phyloP scores from a whole-genome alignment of 2,797 vertebrate species.

The Carcharodon carcharias region DNA sequence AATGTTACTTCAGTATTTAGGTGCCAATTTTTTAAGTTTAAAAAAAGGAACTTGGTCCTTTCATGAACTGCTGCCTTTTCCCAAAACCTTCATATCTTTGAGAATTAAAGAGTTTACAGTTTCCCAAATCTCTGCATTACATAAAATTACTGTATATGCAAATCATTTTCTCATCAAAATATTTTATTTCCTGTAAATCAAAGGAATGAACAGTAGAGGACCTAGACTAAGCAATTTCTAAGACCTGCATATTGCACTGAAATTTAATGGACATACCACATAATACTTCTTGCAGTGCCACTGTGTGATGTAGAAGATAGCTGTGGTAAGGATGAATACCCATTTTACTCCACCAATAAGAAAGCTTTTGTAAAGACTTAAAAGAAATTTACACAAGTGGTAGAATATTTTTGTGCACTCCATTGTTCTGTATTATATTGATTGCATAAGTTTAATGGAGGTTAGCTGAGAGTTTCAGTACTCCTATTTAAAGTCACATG shows the following conservation, averaged over 20 bases:
- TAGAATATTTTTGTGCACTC: neutral
- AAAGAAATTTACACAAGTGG: neutral
- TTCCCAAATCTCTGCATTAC: neutral
- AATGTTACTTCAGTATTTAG: neutral
- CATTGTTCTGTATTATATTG: neutral
- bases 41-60: neutral
- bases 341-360: neutral
- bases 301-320: neutral
- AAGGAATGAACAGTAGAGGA: neutral
- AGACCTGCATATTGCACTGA: conserved; percentile 18
- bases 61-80: neutral
- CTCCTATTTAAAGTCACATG: neutral
- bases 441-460: neutral
- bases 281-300: neutral
- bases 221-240: conserved; percentile 15
- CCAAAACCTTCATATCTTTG: neutral
- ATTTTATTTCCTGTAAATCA: neutral
- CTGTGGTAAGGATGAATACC: neutral
- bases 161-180: neutral
- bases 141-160: neutral
- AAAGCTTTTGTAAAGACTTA: neutral
- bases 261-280: neutral
- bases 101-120: conserved; percentile 1
- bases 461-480: neutral
- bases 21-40: neutral